A percentile compares a stretch with the other conserved stretches of the same genome.
Conservation (phyloP, 1,140 invertebrate species). For the Drosophila oshimai region DNA sequence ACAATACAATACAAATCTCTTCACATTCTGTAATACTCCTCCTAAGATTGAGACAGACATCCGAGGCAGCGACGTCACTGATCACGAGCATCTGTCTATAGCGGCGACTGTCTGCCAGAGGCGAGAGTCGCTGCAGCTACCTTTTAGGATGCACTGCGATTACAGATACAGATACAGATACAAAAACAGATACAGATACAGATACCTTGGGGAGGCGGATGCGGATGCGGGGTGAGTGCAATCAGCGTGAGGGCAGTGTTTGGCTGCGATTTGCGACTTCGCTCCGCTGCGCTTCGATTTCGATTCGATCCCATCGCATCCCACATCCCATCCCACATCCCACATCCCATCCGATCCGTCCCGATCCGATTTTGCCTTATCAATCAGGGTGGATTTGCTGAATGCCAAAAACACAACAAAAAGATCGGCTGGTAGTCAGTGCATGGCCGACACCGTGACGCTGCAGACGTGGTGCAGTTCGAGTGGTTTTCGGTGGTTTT, state of each 20-base stretch:
- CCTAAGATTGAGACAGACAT: slow-evolving; percentile 32
- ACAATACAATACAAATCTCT: no score
- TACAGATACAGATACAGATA: slow-evolving; percentile 7
- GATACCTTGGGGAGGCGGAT: slow-evolving; percentile 25
- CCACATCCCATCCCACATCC: slow-evolving; percentile 15
- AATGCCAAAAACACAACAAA: slow-evolving; percentile 67
- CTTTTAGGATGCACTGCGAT: slow-evolving; percentile 59
- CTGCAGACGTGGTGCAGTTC: slow-evolving; percentile 72
- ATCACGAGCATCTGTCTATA: slow-evolving; percentile 66
- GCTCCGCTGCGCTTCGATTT: slow-evolving; percentile 58
- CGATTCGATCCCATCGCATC: slow-evolving; percentile 22
- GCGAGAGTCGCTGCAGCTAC: slow-evolving; percentile 40
- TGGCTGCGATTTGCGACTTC: slow-evolving; percentile 48
- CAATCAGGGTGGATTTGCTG: slow-evolving; percentile 68
- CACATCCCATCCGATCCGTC: slow-evolving; percentile 23
- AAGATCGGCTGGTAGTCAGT: slow-evolving; percentile 61
- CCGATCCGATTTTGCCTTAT: slow-evolving; percentile 58
- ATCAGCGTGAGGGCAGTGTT: slow-evolving; percentile 66
- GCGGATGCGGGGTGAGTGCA: slow-evolving; percentile 39
- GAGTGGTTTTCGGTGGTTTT: slow-evolving; percentile 14
- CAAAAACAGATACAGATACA: slow-evolving; percentile 12
- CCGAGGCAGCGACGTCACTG: slow-evolving; percentile 44
- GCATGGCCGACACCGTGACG: slow-evolving; percentile 60
- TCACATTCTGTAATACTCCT: neutral
- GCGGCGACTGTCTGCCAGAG: slow-evolving; percentile 44